Evolutionary conservation across 2,113 vertebrate genomes (phyloP), one percentile per base, ranked within the genome.

Genomic region (Siniperca knerii): DNA sequence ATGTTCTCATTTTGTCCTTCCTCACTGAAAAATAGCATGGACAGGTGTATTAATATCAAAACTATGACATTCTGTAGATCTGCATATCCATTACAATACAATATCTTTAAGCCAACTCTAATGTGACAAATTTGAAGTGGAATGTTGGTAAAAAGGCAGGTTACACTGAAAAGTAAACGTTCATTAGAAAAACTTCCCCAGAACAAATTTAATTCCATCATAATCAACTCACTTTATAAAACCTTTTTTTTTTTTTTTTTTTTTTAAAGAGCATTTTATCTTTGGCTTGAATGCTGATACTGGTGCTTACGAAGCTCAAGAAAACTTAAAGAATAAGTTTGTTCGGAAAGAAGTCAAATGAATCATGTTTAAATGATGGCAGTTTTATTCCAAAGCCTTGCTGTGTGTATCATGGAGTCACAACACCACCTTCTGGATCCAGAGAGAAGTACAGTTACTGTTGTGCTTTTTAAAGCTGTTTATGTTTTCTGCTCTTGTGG

Each of bases 371-470:
- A 11, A 79, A 69, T 67, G 8, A 54, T 79, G 54, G 48, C n/a
- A 71, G 18, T 52, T 65, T 33, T 70, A 29, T 8, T 29, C 20
- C n/a, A 40, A 10, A 60, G 6, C 13, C 29, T 20, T 77, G 33
- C 16, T n/a, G 11, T 35, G 18, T 79, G 4, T 70, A 57, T 44
- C 35, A 4, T 88, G 84, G 82, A 88, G 86, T 87, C 79, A 92
- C 90, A 94, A 80, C 83, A 8, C 83, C 87, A 80, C 91, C 92
- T 69, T 64, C 46, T 92, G 93, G 90, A 81, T 44, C 0, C 11
- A 81, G 0, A 42, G 37, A 66, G 55, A 91, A 84, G 23, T 61
- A 35, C 44, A 77, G 4, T 13, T 10, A 60, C 2, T 33, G 2
- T 16, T 44, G 23, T 12, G 40, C 4, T 60, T 58, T 29, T 18